Percentiles rank a stretch among this genome's conserved stretches.
Conservation (phyloP, 2,113 vertebrate species). For the Stictonetta naevosa region DNA sequence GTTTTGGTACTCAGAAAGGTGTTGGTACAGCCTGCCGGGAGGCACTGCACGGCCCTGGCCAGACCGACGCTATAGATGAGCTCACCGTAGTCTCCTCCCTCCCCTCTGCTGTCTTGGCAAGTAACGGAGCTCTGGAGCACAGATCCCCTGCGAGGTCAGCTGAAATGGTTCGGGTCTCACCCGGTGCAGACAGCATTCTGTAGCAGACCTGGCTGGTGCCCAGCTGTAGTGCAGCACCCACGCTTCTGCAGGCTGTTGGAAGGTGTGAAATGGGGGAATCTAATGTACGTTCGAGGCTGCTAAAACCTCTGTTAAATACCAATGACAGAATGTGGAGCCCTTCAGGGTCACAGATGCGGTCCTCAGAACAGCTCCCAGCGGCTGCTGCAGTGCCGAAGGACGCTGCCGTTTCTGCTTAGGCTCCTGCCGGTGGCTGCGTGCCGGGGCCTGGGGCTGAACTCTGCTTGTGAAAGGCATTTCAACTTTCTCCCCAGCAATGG, state of each 20-base stretch:
- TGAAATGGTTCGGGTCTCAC: background rate
- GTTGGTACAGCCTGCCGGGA: background rate
- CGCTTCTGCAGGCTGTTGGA: too few species aligned
- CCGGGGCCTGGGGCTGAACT: background rate
- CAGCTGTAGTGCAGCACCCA: background rate
- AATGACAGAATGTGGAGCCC: background rate
- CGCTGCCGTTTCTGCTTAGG: background rate
- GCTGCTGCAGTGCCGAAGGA: rapidly evolving
- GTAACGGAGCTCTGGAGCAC: background rate
- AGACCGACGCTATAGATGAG: background rate
- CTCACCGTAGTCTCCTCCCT: background rate
- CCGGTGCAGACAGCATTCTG: background rate
- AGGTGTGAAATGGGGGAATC: background rate
- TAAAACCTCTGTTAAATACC: background rate
- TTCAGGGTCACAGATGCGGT: background rate
- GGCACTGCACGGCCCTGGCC: background rate
- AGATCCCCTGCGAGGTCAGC: background rate
- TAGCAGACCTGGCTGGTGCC: rapidly evolving
- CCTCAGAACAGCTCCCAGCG: too few species aligned
- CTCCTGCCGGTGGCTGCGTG: background rate
- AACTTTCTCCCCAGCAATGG: background rate
- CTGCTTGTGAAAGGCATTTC: background rate
- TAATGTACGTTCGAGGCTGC: background rate
- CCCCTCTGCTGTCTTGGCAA: background rate
- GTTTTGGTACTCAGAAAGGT: background rate